Evolutionary conservation across 2,797 vertebrate genomes (phyloP), one percentile per base, ranked within the genome.

Genomic region (Phrynocephalus forsythii): DNA sequence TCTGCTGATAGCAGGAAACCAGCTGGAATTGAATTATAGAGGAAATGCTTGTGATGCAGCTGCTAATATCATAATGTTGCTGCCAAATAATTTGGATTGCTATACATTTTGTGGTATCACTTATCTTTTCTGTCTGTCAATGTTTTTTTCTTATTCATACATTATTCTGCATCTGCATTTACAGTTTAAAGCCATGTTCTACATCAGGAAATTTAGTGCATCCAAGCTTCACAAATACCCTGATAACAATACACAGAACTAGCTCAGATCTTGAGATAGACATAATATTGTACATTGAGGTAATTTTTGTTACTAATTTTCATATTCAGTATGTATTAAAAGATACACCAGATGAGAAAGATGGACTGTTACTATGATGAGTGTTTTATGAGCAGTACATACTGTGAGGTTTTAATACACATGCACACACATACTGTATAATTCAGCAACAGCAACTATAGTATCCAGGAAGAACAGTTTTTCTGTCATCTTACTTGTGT

Each of bases 21-120:
- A 93, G 50, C 44, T 93, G 86, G 91, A 90, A 92, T 93, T 84
- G 86, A 86, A 95, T 91, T 89, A 82, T 92, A 95, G 86, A 93
- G 84, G 90, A 92, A 93, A 87, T 86, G 82, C 50, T 88, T 89
- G 90, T 60, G 85, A 79, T 91, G 33, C 85, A 86, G 30, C 44
- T 78, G 60, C 5, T 85, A 67, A 9, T 89, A 20, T 11, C 85
- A 82, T 83, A 15, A 11, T 85, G 18, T 85, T 91, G 78, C 81
- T 88, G 77, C 60, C 50, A 33, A 63, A 92, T 87, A 13, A 89
- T 86, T 63, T 1, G 20, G 50, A 30, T 28, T n/a, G 30, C 68
- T 28, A 3, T 77, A 6, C 50, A 4, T 67, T 52, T 89, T 90
- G 18, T 84, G 81, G 89, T 83, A 18, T 8, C 0, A 1, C 66